Conservation (phyloP, 2,797 vertebrate species). For the Tragelaphus eurycerus region DNA sequence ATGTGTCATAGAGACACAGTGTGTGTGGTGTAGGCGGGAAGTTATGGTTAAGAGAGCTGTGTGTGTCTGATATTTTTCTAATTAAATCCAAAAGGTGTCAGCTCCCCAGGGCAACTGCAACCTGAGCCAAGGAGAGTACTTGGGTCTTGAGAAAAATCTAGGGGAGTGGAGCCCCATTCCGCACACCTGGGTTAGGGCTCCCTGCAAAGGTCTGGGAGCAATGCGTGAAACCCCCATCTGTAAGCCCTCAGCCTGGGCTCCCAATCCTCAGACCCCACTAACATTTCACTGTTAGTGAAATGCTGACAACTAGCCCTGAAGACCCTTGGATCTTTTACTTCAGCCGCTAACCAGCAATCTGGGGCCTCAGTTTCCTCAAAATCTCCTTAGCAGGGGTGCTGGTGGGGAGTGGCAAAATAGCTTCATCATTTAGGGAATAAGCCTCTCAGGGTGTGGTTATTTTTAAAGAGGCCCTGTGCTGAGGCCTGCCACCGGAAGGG, state of each 20-base stretch:
- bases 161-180: not conserved
- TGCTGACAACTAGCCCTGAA: not conserved
- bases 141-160: conserved; percentile 13
- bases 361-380: conserved; percentile 26
- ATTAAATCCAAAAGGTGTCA: conserved; percentile 80
- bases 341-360: not conserved
- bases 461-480: conserved; percentile 56
- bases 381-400: conserved; percentile 12
- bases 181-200: not conserved
- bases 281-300: not conserved
- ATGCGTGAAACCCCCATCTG: not conserved
- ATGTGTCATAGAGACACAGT: conserved; percentile 75
- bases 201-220: not conserved
- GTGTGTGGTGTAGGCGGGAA: conserved; percentile 75
- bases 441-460: conserved; percentile 65
- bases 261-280: not conserved
- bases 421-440: conserved; percentile 47
- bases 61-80: conserved; percentile 78
- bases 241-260: not conserved
- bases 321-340: not conserved
- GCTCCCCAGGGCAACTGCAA: conserved; percentile 68
- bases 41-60: conserved; percentile 76
- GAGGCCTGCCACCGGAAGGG: conserved; percentile 5
- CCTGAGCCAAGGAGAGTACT: conserved; percentile 44
- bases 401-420: conserved; percentile 43